Evolutionary conservation across 2,797 vertebrate species (phyloP), one percentile per base, ranked within the genome.

Genomic region (Bradypus variegatus): DNA sequence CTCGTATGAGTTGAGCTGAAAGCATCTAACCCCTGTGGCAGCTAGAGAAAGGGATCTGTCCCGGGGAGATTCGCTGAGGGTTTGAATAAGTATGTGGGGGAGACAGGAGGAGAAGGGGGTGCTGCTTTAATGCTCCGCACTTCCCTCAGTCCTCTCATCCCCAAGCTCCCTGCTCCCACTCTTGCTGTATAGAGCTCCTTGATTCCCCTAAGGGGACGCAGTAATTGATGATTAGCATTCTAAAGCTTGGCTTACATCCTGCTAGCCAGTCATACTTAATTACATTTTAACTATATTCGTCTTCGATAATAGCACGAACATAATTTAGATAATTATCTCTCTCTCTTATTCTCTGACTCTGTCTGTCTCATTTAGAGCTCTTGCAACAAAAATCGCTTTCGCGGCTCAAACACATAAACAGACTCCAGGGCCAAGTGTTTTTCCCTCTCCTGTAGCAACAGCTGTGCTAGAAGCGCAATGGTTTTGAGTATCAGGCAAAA

Each of bases 291-390:
- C 97, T 97, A 98, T 97, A 97, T 97, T 97, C 97, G 19, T 97
- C 97, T 97, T 97, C 96, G 93, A 96, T 98, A 98, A 98, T 96
- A 98, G 97, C 96, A 96, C 92, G 97, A 97, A 97, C 97, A 97
- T 97, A 97, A 98, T 98, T 98, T 97, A 97, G 97, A 97, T 97
- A 98, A 98, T 98, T 97, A 97, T 97, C 97, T 97, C 97, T 95
- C 97, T 96, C 96, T 97, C 97, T 97, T 93, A 97, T 97, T 97
- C 97, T 97, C 95, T 96, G 95, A 96, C 96, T 97, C 94, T 97
- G 96, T 95, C 96, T 94, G 93, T 95, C 94, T 97, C 96, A 96
- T 96, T 97, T 92, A 95, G 88, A 96, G 93, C 91, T 97, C 95
- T 94, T 94, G 96, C 96, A 96, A 96, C 87, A 94, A 97, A 97